phyloP scores from a whole-genome alignment of 2,113 vertebrate genomes.

The Corythaixoides concolor region DNA sequence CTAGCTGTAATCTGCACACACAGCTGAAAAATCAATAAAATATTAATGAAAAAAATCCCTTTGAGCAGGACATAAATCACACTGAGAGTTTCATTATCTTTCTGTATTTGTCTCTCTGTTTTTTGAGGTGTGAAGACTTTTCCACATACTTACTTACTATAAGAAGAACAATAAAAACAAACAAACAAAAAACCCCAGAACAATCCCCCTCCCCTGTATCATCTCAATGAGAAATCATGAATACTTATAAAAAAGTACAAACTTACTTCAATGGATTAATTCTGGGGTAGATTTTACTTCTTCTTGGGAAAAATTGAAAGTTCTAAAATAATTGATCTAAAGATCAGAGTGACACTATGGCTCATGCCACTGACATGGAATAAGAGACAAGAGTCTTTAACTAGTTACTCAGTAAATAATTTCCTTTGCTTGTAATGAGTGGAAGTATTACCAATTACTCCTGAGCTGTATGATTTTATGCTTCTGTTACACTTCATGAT shows the following conservation, averaged over 20 bases:
- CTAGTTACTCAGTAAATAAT: not conserved
- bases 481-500: not conserved
- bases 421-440: not conserved
- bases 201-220: not conserved
- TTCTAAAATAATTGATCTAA: not conserved
- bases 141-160: not conserved
- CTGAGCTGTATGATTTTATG: not conserved
- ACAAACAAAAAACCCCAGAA: not conserved
- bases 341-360: not conserved
- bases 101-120: not conserved
- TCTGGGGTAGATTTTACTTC: not conserved
- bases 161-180: not conserved
- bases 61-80: slow-evolving; percentile 26
- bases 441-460: not conserved
- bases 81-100: not conserved
- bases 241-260: not conserved
- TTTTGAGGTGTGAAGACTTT: not conserved
- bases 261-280: not conserved
- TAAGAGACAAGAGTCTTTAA: not conserved
- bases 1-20: slow-evolving; percentile 27
- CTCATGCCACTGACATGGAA: not conserved
- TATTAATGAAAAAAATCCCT: slow-evolving; percentile 16
- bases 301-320: not conserved
- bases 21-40: slow-evolving; percentile 52
- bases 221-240: not conserved